phyloP scores from a whole-genome alignment of 2,113 vertebrate genomes.

The Neopipo cinnamomea region DNA sequence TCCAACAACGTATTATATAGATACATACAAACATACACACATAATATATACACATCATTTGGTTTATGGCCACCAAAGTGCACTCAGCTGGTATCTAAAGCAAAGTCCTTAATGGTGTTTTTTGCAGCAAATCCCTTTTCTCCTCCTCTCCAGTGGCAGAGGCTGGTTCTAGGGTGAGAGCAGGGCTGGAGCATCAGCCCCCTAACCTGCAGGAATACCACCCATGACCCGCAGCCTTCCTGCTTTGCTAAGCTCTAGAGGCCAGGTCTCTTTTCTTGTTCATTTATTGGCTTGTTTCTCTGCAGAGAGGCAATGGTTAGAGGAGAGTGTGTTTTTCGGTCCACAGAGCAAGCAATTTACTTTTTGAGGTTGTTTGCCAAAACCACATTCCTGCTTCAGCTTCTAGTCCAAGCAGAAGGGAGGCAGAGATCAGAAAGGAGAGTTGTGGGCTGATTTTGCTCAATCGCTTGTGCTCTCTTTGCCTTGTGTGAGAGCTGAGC shows the following conservation, averaged over 20 bases:
- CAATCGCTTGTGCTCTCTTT: background rate
- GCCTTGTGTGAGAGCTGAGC: background rate
- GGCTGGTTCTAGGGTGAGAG: background rate
- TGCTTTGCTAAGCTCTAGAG: background rate
- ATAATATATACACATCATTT: background rate
- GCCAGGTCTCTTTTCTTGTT: background rate
- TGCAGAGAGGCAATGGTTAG: background rate
- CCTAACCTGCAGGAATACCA: background rate
- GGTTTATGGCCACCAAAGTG: background rate
- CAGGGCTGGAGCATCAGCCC: background rate
- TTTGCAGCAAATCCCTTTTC: background rate
- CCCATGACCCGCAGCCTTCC: background rate
- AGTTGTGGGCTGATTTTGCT: background rate
- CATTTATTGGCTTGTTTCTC: background rate
- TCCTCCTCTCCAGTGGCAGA: background rate
- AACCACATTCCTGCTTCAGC: constrained; percentile 8
- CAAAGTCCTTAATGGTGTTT: background rate
- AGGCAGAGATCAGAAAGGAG: background rate
- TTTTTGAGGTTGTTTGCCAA: constrained; percentile 16
- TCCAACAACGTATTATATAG: background rate
- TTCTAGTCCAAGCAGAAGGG: background rate
- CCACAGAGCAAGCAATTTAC: constrained; percentile 30
- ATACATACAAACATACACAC: no score
- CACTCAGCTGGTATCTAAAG: background rate
- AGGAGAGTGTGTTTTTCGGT: constrained; percentile 27